These are phyloP conservation scores for Brenthis hecate DNA, from an alignment of 2,888 invertebrate species.

Conservation along the genomic window DNA sequence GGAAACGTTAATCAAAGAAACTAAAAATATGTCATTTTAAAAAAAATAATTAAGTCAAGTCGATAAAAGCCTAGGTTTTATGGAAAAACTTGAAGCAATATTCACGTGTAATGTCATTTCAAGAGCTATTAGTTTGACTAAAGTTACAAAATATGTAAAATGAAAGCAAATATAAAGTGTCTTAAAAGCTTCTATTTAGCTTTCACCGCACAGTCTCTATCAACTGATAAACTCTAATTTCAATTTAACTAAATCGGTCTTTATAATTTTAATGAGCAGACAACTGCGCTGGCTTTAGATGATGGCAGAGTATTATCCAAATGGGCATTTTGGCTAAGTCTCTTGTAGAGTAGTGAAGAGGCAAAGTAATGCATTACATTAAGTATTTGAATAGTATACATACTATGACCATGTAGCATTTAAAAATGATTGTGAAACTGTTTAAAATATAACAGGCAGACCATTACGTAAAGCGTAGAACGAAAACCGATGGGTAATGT, in stretches of 20 bases:
- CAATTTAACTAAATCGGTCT: conserved; percentile 16
- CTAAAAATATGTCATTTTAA: neutral
- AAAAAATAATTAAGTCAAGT: neutral
- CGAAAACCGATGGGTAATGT: conserved; percentile 42
- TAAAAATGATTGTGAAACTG: conserved; percentile 27
- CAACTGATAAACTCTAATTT: conserved; percentile 19
- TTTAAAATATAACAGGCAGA: conserved; percentile 35
- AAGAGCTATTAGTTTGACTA: conserved; percentile 3
- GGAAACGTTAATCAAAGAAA: no score
- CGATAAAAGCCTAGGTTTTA: neutral
- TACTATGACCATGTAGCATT: conserved; percentile 26
- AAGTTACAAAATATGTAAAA: conserved; percentile 7
- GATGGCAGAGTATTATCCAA: conserved; percentile 22
- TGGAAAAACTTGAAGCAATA: neutral
- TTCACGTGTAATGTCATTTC: neutral
- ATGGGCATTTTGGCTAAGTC: conserved; percentile 24
- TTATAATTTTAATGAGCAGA: conserved; percentile 19
- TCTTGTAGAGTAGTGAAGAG: conserved; percentile 14
- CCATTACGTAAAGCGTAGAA: conserved; percentile 37
- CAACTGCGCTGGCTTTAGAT: conserved; percentile 10
- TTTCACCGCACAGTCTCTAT: conserved; percentile 1
- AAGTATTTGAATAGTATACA: conserved; percentile 20
- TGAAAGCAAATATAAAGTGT: conserved; percentile 5
- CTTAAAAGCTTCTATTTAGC: conserved; percentile 11
- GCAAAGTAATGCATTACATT: conserved; percentile 27